A percentile compares a stretch with the other conserved stretches of the same genome.
These are phyloP conservation scores for Labroides dimidiatus DNA, from an alignment of 2,797 vertebrate genomes.

Conservation along the genomic window DNA sequence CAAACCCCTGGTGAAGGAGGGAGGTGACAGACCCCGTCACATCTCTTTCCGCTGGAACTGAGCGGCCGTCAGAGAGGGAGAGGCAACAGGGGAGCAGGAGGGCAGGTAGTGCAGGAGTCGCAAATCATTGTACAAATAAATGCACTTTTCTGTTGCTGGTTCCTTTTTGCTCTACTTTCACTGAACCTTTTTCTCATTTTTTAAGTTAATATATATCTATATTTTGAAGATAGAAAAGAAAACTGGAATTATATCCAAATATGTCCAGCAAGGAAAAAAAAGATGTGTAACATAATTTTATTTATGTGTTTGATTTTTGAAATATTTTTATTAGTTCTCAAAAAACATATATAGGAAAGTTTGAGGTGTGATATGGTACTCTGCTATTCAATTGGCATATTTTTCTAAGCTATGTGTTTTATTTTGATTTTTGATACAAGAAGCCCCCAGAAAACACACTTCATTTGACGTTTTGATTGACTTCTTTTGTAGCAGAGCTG, in stretches of 20 bases:
- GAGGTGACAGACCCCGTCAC: slow-evolving; percentile 97
- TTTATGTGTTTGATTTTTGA: slow-evolving; percentile 79
- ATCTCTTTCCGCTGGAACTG: slow-evolving; percentile 99
- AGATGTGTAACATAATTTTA: slow-evolving; percentile 81
- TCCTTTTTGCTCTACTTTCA: slow-evolving; percentile 86
- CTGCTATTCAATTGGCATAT: slow-evolving; percentile 81
- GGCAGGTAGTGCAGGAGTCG: slow-evolving; percentile 84
- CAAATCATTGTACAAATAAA: slow-evolving; percentile 92
- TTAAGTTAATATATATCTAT: slow-evolving; percentile 83
- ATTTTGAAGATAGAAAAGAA: slow-evolving; percentile 83
- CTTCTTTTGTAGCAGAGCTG: slow-evolving; percentile 70
- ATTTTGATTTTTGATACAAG: slow-evolving; percentile 65
- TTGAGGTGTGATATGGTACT: slow-evolving; percentile 81
- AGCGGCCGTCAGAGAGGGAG: slow-evolving; percentile 64
- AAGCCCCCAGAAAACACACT: slow-evolving; percentile 62
- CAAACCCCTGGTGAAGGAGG: slow-evolving; percentile 99
- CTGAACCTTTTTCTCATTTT: slow-evolving; percentile 63
- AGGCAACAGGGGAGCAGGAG: slow-evolving; percentile 72
- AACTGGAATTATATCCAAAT: slow-evolving; percentile 81
- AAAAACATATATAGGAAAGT: slow-evolving; percentile 73
- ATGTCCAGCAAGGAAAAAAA: slow-evolving; percentile 78
- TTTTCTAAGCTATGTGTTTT: slow-evolving; percentile 68
- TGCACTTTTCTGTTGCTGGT: slow-evolving; percentile 99
- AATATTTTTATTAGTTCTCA: slow-evolving; percentile 81
- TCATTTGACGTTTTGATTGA: slow-evolving; percentile 57